Conservation (phyloP, 2,888 invertebrate species). For the Palloptera scutellata region DNA sequence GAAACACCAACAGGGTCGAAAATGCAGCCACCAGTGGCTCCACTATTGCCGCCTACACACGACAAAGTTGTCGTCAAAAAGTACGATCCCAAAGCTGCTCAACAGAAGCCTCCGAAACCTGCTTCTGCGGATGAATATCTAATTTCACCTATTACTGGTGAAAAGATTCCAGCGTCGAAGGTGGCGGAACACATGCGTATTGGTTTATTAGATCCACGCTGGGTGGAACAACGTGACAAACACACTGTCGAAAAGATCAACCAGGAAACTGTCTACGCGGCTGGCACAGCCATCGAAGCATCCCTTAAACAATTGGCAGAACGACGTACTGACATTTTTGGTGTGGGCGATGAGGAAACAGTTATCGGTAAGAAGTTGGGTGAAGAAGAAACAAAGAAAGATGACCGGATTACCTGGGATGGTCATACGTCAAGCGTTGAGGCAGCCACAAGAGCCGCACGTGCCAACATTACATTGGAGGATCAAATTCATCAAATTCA, state of each 20-base stretch:
- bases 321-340: constrained; percentile 99
- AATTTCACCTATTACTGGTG: constrained; percentile 98
- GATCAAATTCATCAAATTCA: constrained; percentile 98
- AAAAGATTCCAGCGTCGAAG: constrained; percentile 95
- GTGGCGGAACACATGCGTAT: constrained; percentile 98
- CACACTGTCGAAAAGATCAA: constrained; percentile 92
- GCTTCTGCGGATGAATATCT: constrained; percentile 85
- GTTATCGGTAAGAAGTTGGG: constrained; percentile 99
- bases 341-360: constrained; percentile 98
- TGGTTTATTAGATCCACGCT: constrained; percentile 93
- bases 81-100: constrained; percentile 92
- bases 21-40: constrained; percentile 61
- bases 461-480: constrained; percentile 94
- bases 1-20: constrained; percentile 66
- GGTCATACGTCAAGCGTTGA: constrained; percentile 97
- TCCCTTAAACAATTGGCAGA: constrained; percentile 96
- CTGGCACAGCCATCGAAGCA: constrained; percentile 90
- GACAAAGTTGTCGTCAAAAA: constrained; percentile 96
- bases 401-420: constrained; percentile 96
- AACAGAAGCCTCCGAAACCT: constrained; percentile 69
- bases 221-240: constrained; percentile 96
- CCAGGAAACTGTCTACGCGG: constrained; percentile 73
- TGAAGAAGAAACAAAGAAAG: constrained; percentile 84
- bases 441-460: constrained; percentile 90
- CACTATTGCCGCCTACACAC: constrained; percentile 84